Conservation (phyloP, 2,797 vertebrate genomes). For the Crypturellus tataupa region DNA sequence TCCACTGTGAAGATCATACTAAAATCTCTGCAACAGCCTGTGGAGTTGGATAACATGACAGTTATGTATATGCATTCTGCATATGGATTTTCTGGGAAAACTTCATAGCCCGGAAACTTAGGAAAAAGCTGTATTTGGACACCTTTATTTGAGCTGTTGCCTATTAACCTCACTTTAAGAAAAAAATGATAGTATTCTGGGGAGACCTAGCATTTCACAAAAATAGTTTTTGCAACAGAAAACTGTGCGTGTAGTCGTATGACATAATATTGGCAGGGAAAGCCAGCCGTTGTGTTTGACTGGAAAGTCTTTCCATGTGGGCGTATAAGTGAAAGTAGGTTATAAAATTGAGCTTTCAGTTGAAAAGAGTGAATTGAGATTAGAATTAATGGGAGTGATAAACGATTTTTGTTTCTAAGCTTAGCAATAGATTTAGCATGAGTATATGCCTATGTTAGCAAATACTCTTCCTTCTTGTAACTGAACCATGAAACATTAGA, state of each 20-base stretch:
- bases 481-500: constrained; percentile 55
- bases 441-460: constrained; percentile 1
- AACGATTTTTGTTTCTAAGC: not conserved
- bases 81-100: not conserved
- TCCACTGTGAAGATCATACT: not conserved
- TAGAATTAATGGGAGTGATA: not conserved
- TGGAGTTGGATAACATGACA: not conserved
- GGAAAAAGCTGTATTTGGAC: not conserved
- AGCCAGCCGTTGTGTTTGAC: not conserved
- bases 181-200: not conserved
- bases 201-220: not conserved
- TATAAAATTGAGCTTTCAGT: not conserved
- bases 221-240: not conserved
- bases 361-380: not conserved
- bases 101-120: not conserved
- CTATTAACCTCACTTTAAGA: not conserved
- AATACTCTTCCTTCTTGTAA: constrained; percentile 27
- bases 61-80: not conserved
- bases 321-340: not conserved
- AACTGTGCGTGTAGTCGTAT: not conserved
- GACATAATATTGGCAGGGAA: not conserved
- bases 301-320: not conserved
- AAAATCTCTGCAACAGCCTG: not conserved
- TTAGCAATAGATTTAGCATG: not conserved
- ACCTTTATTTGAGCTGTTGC: constrained; percentile 1